Percentiles rank a stretch among this genome's conserved stretches.
phyloP scores from a whole-genome alignment of 2,888 invertebrate genomes.

The Monoplex corrugatus region DNA sequence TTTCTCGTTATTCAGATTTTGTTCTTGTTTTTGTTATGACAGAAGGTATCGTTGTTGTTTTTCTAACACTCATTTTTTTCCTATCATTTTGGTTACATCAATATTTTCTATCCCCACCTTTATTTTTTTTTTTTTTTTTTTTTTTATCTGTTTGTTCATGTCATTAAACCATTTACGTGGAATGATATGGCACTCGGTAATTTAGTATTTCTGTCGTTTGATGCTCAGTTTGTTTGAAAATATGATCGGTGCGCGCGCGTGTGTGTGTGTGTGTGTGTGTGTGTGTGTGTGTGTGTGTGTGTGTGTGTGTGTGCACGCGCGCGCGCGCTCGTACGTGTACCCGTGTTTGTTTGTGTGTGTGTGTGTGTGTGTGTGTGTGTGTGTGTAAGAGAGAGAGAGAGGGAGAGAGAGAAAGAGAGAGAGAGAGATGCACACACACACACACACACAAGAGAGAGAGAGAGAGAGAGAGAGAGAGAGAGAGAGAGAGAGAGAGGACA shows the following conservation, averaged over 20 bases:
- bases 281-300: conserved; percentile 6
- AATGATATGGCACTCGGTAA: neutral
- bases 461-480: too few species aligned
- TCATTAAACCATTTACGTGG: neutral
- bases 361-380: too few species aligned
- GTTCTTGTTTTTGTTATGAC: neutral
- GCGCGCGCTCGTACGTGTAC: neutral
- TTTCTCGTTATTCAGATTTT: too few species aligned
- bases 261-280: neutral
- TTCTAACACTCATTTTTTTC: neutral
- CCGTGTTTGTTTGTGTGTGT: too few species aligned
- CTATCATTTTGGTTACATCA: neutral
- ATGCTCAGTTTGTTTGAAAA: neutral
- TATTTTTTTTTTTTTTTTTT: neutral
- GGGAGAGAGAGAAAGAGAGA: too few species aligned
- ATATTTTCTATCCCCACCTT: too few species aligned
- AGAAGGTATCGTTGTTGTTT: neutral
- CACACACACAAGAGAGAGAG: too few species aligned
- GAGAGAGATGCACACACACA: too few species aligned
- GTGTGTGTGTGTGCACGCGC: neutral
- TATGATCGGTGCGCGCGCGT: neutral
- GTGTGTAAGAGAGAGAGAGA: too few species aligned
- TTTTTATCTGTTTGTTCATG: neutral
- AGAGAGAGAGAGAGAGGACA: too few species aligned
- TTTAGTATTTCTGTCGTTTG: neutral